Evolutionary conservation across 2,797 vertebrate genomes (phyloP).

Genomic region (Apogon talboti): DNA sequence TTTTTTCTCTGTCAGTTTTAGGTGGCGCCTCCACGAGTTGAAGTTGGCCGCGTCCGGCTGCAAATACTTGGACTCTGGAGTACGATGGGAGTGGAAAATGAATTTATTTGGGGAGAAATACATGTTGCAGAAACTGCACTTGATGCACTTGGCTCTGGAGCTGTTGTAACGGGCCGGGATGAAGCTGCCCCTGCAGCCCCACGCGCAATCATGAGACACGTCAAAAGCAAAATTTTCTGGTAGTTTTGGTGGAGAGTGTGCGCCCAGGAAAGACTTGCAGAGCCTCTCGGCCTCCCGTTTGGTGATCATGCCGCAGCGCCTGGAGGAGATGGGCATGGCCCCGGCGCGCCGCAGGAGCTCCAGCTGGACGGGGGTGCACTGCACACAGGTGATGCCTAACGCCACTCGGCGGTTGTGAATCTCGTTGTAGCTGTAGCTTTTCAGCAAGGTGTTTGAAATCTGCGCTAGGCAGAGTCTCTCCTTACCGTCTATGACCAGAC

Average conservation of each 20-base stretch:
- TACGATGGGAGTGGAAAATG: conserved; percentile 94
- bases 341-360: conserved; percentile 92
- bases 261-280: conserved; percentile 92
- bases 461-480: conserved; percentile 94
- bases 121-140: conserved; percentile 93
- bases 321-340: conserved; percentile 93
- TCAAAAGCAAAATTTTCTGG: conserved; percentile 95
- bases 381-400: conserved; percentile 93
- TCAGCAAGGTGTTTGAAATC: conserved; percentile 92
- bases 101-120: conserved; percentile 96
- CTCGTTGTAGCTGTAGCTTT: conserved; percentile 95
- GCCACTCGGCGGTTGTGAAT: conserved; percentile 94
- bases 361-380: conserved; percentile 94
- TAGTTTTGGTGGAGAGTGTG: conserved; percentile 90
- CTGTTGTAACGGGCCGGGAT: conserved; percentile 94
- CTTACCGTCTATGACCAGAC: conserved; percentile 96
- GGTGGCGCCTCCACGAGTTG: conserved; percentile 92
- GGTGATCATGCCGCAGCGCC: conserved; percentile 95
- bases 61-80: conserved; percentile 92
- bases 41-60: conserved; percentile 94
- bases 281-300: conserved; percentile 93
- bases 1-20: conserved; percentile 89
- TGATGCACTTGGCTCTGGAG: conserved; percentile 94
- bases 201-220: conserved; percentile 92
- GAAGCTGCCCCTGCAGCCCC: conserved; percentile 92